These are phyloP conservation scores for Sarcophaga bullata DNA, from an alignment of 1,140 invertebrate species.

Conservation along the genomic window DNA sequence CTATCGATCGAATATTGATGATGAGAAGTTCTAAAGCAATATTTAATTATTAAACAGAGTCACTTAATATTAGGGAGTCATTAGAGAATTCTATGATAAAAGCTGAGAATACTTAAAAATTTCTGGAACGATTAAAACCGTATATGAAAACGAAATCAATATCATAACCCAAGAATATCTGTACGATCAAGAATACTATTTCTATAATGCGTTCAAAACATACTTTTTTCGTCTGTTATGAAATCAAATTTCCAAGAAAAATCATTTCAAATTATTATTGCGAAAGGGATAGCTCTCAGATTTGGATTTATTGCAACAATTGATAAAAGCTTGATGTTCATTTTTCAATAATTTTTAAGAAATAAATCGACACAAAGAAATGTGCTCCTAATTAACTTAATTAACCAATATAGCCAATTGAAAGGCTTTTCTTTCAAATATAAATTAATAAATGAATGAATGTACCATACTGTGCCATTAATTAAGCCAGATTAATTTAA, in stretches of 20 bases:
- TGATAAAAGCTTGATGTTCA: neutral
- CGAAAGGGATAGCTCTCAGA: neutral
- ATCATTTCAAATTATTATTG: neutral
- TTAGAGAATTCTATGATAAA: too few relatives aligned
- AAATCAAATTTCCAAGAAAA: too few relatives aligned
- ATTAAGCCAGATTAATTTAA: slow-evolving; percentile 34
- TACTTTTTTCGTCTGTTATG: too few relatives aligned
- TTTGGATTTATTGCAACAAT: neutral
- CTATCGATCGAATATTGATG: slow-evolving; percentile 61
- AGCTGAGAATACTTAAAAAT: too few relatives aligned
- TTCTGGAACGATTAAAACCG: too few relatives aligned
- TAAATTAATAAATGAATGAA: neutral
- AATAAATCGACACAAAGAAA: neutral
- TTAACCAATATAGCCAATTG: neutral
- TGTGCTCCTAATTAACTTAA: neutral
- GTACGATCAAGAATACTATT: too few relatives aligned
- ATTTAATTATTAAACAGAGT: neutral
- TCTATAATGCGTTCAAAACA: too few relatives aligned
- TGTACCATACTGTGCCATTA: slow-evolving; percentile 39
- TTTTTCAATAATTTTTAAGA: neutral
- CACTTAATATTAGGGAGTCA: neutral
- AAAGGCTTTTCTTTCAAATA: neutral
- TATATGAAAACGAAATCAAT: too few relatives aligned
- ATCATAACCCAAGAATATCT: too few relatives aligned
- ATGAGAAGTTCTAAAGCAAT: slow-evolving; percentile 59